phyloP scores from a whole-genome alignment of 1,140 invertebrate genomes.

The Drosophila kanapiae region DNA sequence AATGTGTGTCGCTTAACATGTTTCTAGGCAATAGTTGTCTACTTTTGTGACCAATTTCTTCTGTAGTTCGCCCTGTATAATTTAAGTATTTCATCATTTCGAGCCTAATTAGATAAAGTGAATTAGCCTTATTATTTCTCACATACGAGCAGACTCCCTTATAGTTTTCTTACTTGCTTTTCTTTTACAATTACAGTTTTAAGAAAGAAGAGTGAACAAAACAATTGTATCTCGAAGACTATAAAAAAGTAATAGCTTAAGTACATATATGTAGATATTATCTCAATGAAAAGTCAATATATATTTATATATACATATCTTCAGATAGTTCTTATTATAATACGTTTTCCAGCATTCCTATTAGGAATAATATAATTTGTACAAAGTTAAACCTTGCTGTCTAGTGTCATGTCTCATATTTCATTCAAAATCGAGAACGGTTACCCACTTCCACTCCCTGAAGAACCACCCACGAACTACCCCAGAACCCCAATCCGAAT shows the following conservation, averaged over 20 bases:
- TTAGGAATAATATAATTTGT: neutral
- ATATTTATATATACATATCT: neutral
- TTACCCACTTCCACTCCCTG: constrained; percentile 15
- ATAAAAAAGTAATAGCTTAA: neutral
- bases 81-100: no score
- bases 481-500: neutral
- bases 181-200: no score
- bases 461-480: constrained; percentile 18
- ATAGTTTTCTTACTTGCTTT: no score
- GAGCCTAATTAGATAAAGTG: no score
- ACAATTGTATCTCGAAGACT: neutral
- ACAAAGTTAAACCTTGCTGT: constrained; percentile 7
- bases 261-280: neutral
- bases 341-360: neutral
- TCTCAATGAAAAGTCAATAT: neutral
- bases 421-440: constrained; percentile 31
- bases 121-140: no score
- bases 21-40: no score
- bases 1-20: no score
- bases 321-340: neutral
- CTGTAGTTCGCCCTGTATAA: no score
- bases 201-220: neutral
- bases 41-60: no score
- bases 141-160: no score
- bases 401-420: constrained; percentile 48